phyloP scores from a whole-genome alignment of 2,888 invertebrate genomes.

The Philaethria dido region DNA sequence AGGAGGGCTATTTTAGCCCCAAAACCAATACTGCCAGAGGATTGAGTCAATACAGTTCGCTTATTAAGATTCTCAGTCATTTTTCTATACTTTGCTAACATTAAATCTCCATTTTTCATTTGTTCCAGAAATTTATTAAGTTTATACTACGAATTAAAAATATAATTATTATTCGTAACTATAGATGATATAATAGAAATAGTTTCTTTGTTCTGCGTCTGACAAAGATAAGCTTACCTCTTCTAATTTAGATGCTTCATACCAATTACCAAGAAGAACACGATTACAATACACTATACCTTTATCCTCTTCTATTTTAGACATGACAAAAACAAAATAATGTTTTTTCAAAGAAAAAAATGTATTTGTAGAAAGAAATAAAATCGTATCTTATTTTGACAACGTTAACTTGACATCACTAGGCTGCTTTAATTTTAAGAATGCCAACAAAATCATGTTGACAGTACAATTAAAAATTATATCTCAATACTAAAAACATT shows the following conservation, averaged over 20 bases:
- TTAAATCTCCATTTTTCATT: constrained; percentile 74
- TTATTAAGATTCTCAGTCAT: constrained; percentile 70
- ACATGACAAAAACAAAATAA: constrained; percentile 44
- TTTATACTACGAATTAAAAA: constrained; percentile 59
- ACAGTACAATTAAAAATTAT: not conserved
- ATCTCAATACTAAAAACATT: not conserved
- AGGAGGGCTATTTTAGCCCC: constrained; percentile 67
- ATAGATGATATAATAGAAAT: not conserved
- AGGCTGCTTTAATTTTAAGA: not conserved
- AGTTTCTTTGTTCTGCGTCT: not conserved
- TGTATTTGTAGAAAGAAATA: too few species aligned
- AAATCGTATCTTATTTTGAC: not conserved
- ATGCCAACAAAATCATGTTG: not conserved
- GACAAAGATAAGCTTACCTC: constrained; percentile 56
- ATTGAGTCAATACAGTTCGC: constrained; percentile 65
- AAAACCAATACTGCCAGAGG: constrained; percentile 64
- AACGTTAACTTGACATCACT: not conserved
- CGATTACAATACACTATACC: constrained; percentile 71
- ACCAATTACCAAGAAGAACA: constrained; percentile 76
- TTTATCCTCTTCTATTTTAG: constrained; percentile 63
- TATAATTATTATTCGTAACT: constrained; percentile 18
- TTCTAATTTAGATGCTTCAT: constrained; percentile 71
- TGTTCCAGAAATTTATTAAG: constrained; percentile 68
- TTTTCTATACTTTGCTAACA: constrained; percentile 72
- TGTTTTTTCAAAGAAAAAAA: too few species aligned